A percentile compares a stretch with the other conserved stretches of the same genome.
phyloP scores from a whole-genome alignment of 1,140 invertebrate species.

The Caenorhabditis tropicalis region DNA sequence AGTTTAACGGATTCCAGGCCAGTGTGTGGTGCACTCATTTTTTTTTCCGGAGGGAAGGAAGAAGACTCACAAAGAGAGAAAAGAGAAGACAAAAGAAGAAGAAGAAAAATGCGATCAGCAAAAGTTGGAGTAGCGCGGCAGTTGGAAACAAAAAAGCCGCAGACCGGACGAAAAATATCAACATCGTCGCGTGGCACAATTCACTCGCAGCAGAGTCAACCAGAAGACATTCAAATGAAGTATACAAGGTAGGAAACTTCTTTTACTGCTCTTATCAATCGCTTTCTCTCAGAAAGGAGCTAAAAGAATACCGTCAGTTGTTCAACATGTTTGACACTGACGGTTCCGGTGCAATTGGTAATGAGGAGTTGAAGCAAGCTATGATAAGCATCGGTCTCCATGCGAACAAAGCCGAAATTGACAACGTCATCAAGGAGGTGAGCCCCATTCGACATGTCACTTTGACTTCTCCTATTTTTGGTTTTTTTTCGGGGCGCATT shows the following conservation, averaged over 20 bases:
- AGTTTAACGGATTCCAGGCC: constrained; percentile 30
- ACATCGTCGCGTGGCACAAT: constrained; percentile 50
- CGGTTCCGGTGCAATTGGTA: constrained; percentile 69
- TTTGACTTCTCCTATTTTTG: not conserved
- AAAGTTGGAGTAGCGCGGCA: constrained; percentile 55
- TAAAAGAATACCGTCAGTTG: constrained; percentile 66
- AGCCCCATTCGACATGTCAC: not conserved
- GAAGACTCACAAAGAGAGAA: not conserved
- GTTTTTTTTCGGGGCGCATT: not conserved
- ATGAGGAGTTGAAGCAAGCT: constrained; percentile 68
- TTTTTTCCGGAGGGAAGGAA: not conserved
- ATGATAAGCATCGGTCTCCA: constrained; percentile 68
- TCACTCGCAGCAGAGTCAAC: constrained; percentile 33
- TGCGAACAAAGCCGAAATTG: constrained; percentile 65
- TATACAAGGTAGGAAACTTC: not conserved
- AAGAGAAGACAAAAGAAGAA: constrained; percentile 3
- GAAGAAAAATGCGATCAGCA: constrained; percentile 50
- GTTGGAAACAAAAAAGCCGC: constrained; percentile 47
- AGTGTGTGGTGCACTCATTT: not conserved
- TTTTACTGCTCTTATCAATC: not conserved
- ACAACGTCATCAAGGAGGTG: constrained; percentile 68
- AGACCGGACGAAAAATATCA: constrained; percentile 47
- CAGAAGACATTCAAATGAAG: constrained; percentile 32
- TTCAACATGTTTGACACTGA: constrained; percentile 72
- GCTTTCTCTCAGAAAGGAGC: constrained; percentile 54